phyloP scores from a whole-genome alignment of 2,888 invertebrate species.

The Drosophila monieri region DNA sequence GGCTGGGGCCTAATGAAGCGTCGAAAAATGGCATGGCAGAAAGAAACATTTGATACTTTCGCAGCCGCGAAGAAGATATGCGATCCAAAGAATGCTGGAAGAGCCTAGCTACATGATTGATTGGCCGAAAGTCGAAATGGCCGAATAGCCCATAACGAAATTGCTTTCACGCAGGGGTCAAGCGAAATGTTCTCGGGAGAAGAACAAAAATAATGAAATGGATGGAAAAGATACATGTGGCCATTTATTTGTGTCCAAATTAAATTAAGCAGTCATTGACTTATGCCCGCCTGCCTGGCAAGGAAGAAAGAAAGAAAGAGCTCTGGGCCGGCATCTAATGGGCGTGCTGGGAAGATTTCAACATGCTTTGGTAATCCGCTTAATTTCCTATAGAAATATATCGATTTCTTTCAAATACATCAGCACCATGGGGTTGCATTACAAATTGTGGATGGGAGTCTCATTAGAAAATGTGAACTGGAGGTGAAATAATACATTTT shows the following conservation, averaged over 20 bases:
- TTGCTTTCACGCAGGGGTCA: slow-evolving; percentile 60
- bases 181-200: slow-evolving; percentile 16
- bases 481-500: not conserved
- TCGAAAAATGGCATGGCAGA: slow-evolving; percentile 20
- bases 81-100: slow-evolving; percentile 21
- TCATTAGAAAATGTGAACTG: slow-evolving; percentile 20
- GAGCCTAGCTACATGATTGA: slow-evolving; percentile 60
- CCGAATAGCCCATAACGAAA: slow-evolving; percentile 55
- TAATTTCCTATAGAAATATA: slow-evolving; percentile 23
- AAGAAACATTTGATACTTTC: slow-evolving; percentile 67
- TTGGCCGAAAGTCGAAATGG: slow-evolving; percentile 47
- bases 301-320: slow-evolving; percentile 24
- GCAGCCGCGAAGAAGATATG: slow-evolving; percentile 27
- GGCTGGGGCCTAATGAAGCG: slow-evolving; percentile 63
- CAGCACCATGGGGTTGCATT: slow-evolving; percentile 12
- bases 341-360: slow-evolving; percentile 34
- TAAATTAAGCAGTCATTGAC: slow-evolving; percentile 78
- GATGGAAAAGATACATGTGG: slow-evolving; percentile 32
- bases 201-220: slow-evolving; percentile 3
- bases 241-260: slow-evolving; percentile 70
- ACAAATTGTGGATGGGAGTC: not conserved
- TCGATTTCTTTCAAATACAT: slow-evolving; percentile 21
- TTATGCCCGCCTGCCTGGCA: slow-evolving; percentile 32
- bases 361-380: slow-evolving; percentile 26
- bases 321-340: slow-evolving; percentile 11